These are phyloP conservation scores for Aspidapion aeneum DNA, from an alignment of 2,888 invertebrate species.

Conservation along the genomic window DNA sequence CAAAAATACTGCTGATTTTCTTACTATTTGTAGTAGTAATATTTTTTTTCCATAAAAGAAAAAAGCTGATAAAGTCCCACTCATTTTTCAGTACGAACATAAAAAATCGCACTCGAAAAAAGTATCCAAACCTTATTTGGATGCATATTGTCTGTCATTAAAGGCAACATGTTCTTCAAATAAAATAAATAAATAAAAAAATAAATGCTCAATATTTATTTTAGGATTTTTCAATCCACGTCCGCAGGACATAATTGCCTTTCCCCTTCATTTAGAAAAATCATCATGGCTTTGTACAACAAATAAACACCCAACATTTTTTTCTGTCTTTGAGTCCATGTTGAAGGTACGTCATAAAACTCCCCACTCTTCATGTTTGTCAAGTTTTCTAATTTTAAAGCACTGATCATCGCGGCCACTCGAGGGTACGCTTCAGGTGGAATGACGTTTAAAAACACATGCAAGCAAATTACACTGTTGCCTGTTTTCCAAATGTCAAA, in stretches of 20 bases:
- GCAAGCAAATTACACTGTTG: slow-evolving; percentile 84
- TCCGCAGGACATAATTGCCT: slow-evolving; percentile 78
- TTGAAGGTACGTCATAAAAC: slow-evolving; percentile 74
- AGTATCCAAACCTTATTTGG: slow-evolving; percentile 62
- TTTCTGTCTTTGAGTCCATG: slow-evolving; percentile 70
- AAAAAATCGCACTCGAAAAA: slow-evolving; percentile 87
- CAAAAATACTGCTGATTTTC: slow-evolving; percentile 77
- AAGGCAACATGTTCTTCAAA: no score
- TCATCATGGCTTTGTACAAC: slow-evolving; percentile 74
- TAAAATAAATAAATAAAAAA: no score
- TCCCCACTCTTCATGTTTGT: slow-evolving; percentile 78
- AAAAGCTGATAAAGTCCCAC: slow-evolving; percentile 88
- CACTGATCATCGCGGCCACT: slow-evolving; percentile 95
- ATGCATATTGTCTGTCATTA: no score
- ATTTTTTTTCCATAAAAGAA: slow-evolving; percentile 57
- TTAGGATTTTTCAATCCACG: no score
- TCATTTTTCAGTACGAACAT: slow-evolving; percentile 80
- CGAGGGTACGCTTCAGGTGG: slow-evolving; percentile 91
- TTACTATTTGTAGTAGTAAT: slow-evolving; percentile 46
- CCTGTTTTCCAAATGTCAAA: slow-evolving; percentile 82
- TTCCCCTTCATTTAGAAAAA: slow-evolving; percentile 86
- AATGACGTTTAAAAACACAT: slow-evolving; percentile 86
- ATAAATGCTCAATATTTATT: no score
- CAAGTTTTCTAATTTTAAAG: slow-evolving; percentile 70
- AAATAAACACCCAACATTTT: slow-evolving; percentile 74